Evolutionary conservation across 2,888 invertebrate genomes (phyloP), one percentile per base, ranked within the genome.

Genomic region (Muschampia plurimacula): DNA sequence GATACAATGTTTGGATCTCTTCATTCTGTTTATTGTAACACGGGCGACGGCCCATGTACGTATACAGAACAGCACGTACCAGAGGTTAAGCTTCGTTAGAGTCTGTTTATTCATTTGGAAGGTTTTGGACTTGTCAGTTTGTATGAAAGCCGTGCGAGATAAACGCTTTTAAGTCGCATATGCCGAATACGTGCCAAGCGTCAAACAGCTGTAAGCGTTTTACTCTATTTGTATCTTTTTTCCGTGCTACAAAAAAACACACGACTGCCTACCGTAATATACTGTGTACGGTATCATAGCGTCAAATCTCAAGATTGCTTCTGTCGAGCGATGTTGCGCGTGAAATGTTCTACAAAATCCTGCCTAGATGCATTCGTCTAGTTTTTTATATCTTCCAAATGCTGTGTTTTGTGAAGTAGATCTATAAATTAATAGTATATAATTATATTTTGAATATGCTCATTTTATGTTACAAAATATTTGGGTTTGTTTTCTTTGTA

Each of bases 351-450:
- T n/a, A 60, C 32, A 12, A 68, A 55, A 15, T n/a, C 49, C 62
- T 52, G 62, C 39, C 62, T 63, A 49, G 39, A 39, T 41, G 15
- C 22, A 49, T 41, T 52, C 44, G 22, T 62, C 44, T 59, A 68
- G 46, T 60, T 52, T 69, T 60, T 63, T 69, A 68, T 62, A 69
- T 52, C 36, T 69, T 62, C 69, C 41, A 57, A 12, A 46, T 15
- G 68, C 52, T 49, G 32, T 49, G 62, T 69, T 60, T 15, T 36
- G 52, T 32, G 32, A 32, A 57, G 28, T 64, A 60, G 46, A 67
- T 60, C 15, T 65, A 46, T 65, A 49, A 36, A n/a, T 12, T 32
- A 49, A 32, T 60, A 7, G 62, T n/a, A 9, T 62, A 39, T 9
- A 15, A 62, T 41, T 36, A 41, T 41, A 22, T 22, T 55, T 55